phyloP scores from a whole-genome alignment of 2,888 invertebrate species.

The Xanthia icteritia region DNA sequence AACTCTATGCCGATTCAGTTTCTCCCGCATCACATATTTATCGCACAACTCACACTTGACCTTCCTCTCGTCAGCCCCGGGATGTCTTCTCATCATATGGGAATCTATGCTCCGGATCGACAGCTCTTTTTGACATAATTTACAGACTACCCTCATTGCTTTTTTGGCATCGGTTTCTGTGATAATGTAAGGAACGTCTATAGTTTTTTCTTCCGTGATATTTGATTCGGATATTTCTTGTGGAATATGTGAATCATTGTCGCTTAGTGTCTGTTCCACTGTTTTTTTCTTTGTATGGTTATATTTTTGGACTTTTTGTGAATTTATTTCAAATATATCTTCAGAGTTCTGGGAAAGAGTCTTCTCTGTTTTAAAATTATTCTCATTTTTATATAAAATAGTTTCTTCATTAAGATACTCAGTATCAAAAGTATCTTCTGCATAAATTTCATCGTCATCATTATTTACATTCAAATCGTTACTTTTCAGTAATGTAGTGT shows the following conservation, averaged over 20 bases:
- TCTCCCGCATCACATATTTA: constrained; percentile 68
- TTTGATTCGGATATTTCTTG: background rate
- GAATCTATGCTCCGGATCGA: constrained; percentile 74
- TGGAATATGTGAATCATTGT: background rate
- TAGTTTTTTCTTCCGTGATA: background rate
- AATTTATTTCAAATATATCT: background rate
- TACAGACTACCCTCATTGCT: constrained; percentile 71
- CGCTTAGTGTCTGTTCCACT: background rate
- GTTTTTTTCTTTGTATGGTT: background rate
- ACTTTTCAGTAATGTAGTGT: background rate
- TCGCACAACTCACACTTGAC: constrained; percentile 79
- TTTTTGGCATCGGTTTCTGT: constrained; percentile 21
- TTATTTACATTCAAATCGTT: background rate
- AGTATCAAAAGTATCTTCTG: background rate
- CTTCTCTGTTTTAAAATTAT: background rate
- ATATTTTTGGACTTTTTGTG: background rate
- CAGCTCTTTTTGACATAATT: constrained; percentile 76
- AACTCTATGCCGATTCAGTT: constrained; percentile 69
- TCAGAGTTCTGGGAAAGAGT: rapidly evolving
- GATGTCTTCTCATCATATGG: constrained; percentile 75
- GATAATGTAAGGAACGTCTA: constrained; percentile 51
- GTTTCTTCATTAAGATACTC: constrained; percentile 2
- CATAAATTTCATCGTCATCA: background rate
- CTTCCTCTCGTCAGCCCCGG: constrained; percentile 74
- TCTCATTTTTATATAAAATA: background rate